phyloP scores from a whole-genome alignment of 2,113 vertebrate species.

The Erythrolamprus reginae region DNA sequence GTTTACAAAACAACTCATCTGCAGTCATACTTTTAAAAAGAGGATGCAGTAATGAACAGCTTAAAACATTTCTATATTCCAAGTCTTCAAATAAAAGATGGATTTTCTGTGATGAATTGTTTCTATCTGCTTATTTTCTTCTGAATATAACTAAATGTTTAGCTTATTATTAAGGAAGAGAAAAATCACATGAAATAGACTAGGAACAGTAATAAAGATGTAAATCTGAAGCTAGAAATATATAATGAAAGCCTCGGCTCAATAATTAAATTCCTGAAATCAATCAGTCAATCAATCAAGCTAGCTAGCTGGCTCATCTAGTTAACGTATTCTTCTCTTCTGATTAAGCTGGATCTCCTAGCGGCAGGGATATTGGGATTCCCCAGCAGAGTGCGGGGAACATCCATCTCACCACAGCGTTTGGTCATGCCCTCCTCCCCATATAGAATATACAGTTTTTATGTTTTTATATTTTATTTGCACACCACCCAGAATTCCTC shows the following conservation, averaged over 20 bases:
- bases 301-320: background rate
- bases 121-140: conserved; percentile 39
- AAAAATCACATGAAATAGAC: background rate
- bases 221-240: background rate
- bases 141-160: background rate
- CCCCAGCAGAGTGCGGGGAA: too few species aligned
- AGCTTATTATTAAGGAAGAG: background rate
- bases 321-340: background rate
- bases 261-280: background rate
- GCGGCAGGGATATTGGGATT: too few species aligned
- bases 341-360: too few species aligned
- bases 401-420: too few species aligned
- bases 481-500: too few species aligned
- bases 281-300: background rate
- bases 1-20: conserved; percentile 33
- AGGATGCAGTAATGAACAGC: conserved; percentile 51
- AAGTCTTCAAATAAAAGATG: conserved; percentile 61
- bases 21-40: conserved; percentile 26
- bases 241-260: background rate
- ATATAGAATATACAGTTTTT: too few species aligned
- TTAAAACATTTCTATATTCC: conserved; percentile 50
- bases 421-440: too few species aligned
- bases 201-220: background rate
- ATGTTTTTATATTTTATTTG: too few species aligned
- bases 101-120: conserved; percentile 41